Evolutionary conservation across 2,888 invertebrate species (phyloP), one percentile per base, ranked within the genome.

Genomic region (Barypeithes pellucidus): DNA sequence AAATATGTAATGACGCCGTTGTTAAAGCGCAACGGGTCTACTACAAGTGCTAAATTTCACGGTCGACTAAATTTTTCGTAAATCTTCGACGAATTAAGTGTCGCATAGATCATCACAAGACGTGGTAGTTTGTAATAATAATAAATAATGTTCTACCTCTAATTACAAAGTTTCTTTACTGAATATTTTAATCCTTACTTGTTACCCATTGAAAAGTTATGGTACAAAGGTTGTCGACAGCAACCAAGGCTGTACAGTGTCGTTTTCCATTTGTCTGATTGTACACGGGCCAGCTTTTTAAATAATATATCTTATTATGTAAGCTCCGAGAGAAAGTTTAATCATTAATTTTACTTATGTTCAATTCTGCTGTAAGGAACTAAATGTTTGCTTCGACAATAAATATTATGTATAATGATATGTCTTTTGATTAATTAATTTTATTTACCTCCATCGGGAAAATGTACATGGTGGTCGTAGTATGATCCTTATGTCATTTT

Each of bases 341-440:
- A 36, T 36, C 2, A 12, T 36, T 7, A 12, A 11, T 39, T 4
- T 12, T 12, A 39, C n/a, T 39, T 39, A 3, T 1, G 39, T 39
- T 12, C 3, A 39, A n/a, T 12, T n/a, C 8, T 39, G 11, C 12
- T 39, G 9, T 39, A 39, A 39, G 12, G n/a, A 39, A 1, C n/a
- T 39, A 39, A 39, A 39, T 39, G 39, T 39, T 39, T 39, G 39
- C 39, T 39, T 39, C n/a, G 39, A 39, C 39, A 39, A 39, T 39
- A 39, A 39, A 39, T n/a, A 33, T 8, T 3, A 39, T 39, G 39
- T n/a, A 39, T n/a, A 39, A 39, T 12, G 4, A n/a, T n/a, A n/a
- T n/a, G n/a, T n/a, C n/a, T n/a, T n/a, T n/a, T n/a, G n/a, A n/a
- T n/a, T n/a, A n/a, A n/a, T n/a, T n/a, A n/a, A n/a, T n/a, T n/a